Percentiles rank a stretch among this genome's conserved stretches.
These are phyloP conservation scores for Pangasianodon gigas DNA, from an alignment of 2,113 vertebrate genomes.

Conservation along the genomic window DNA sequence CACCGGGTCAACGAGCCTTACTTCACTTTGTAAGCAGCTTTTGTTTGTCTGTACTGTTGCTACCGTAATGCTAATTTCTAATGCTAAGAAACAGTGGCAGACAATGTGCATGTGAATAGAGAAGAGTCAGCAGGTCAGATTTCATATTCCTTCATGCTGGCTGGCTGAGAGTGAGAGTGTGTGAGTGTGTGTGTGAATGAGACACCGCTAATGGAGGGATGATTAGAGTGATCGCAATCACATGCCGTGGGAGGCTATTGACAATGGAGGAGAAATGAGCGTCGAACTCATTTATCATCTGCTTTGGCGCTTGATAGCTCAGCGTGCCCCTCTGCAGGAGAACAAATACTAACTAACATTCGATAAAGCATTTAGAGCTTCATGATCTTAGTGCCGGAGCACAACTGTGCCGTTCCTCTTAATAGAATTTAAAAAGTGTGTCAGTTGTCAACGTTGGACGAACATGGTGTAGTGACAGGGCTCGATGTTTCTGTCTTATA, in stretches of 20 bases:
- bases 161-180: background rate
- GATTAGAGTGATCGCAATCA: slow-evolving; percentile 39
- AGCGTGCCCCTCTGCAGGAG: slow-evolving; percentile 29
- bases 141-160: slow-evolving; percentile 1
- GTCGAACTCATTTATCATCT: slow-evolving; percentile 32
- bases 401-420: background rate
- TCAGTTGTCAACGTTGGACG: slow-evolving; percentile 22
- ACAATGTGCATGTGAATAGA: background rate
- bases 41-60: slow-evolving; percentile 5
- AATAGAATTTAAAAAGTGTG: slow-evolving; percentile 8
- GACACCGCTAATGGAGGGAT: background rate
- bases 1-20: background rate
- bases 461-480: slow-evolving; percentile 29
- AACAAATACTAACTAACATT: slow-evolving; percentile 34
- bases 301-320: slow-evolving; percentile 36
- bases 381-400: background rate
- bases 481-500: slow-evolving; percentile 28
- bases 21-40: slow-evolving; percentile 1
- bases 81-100: slow-evolving; percentile 7
- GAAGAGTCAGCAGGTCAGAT: background rate
- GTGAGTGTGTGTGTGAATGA: background rate
- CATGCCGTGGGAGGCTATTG: slow-evolving; percentile 32
- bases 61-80: slow-evolving; percentile 18
- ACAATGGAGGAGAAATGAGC: slow-evolving; percentile 27
- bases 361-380: slow-evolving; percentile 13